phyloP scores from a whole-genome alignment of 2,888 invertebrate species.

The Drosophila macrospina region DNA sequence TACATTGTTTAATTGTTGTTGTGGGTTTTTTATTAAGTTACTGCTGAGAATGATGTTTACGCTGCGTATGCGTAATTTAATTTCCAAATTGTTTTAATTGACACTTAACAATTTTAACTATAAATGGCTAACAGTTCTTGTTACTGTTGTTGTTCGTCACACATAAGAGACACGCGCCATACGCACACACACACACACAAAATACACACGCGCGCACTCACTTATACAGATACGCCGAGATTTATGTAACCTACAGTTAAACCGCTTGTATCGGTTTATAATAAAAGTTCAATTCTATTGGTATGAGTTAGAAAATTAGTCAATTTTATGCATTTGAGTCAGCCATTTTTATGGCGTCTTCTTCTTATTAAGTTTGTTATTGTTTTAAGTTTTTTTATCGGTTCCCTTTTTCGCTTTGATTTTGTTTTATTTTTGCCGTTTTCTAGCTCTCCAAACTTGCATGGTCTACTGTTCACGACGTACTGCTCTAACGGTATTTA shows the following conservation, averaged over 20 bases:
- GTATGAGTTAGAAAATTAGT: not conserved
- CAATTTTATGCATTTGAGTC: conserved; percentile 25
- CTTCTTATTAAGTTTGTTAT: conserved; percentile 32
- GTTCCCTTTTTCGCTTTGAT: conserved; percentile 22
- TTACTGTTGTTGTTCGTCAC: conserved; percentile 37
- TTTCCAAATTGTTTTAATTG: conserved; percentile 57
- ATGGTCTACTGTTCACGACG: conserved; percentile 79
- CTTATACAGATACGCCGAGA: conserved; percentile 48
- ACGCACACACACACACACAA: conserved; percentile 38
- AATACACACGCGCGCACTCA: conserved; percentile 35
- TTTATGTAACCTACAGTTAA: conserved; percentile 72
- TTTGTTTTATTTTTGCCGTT: conserved; percentile 18
- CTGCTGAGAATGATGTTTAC: conserved; percentile 16
- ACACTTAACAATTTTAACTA: conserved; percentile 49
- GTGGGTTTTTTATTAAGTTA: conserved; percentile 4
- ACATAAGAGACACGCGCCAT: conserved; percentile 27
- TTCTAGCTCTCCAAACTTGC: conserved; percentile 55
- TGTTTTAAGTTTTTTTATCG: conserved; percentile 11
- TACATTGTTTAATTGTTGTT: conserved; percentile 57
- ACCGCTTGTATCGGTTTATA: conserved; percentile 24
- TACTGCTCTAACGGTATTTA: conserved; percentile 79
- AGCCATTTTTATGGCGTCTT: conserved; percentile 51
- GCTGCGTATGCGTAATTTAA: conserved; percentile 51
- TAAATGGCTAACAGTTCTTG: conserved; percentile 28
- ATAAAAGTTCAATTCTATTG: conserved; percentile 11